These are phyloP conservation scores for Papilio polytes DNA, from an alignment of 1,140 invertebrate genomes.

Conservation along the genomic window DNA sequence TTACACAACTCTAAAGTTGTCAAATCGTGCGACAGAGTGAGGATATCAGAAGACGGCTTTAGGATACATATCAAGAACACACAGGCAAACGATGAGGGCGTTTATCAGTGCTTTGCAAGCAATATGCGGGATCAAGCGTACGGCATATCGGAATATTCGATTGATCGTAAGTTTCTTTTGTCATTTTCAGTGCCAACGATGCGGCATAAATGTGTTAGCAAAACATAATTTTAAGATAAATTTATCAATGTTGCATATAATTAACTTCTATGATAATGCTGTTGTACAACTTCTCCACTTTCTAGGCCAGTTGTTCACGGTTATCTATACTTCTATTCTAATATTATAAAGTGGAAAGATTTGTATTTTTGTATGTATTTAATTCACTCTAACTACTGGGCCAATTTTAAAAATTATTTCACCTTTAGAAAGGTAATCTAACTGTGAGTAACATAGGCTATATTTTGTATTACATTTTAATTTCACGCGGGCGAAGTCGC, in stretches of 20 bases:
- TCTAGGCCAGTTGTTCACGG: background rate
- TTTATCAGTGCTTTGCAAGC: conserved; percentile 95
- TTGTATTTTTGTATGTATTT: too few species aligned
- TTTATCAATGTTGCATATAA: background rate
- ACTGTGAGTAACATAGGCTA: too few species aligned
- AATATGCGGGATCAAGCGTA: conserved; percentile 94
- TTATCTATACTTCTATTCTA: too few species aligned
- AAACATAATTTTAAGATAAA: background rate
- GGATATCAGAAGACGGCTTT: conserved; percentile 83
- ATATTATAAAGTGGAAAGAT: too few species aligned
- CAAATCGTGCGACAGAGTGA: conserved; percentile 85
- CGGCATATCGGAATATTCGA: conserved; percentile 91
- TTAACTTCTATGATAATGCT: background rate
- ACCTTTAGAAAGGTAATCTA: too few species aligned
- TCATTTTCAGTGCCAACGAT: background rate
- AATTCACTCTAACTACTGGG: too few species aligned
- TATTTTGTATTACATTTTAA: too few species aligned
- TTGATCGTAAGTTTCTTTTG: conserved; percentile 88
- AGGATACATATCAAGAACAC: conserved; percentile 88
- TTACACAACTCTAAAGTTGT: conserved; percentile 90
- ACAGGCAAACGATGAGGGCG: conserved; percentile 91
- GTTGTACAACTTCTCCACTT: background rate
- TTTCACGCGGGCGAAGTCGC: too few species aligned
- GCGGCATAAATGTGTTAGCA: background rate
- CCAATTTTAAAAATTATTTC: too few species aligned